Evolutionary conservation across 2,888 invertebrate genomes (phyloP).

Genomic region (Heliconius hortense): DNA sequence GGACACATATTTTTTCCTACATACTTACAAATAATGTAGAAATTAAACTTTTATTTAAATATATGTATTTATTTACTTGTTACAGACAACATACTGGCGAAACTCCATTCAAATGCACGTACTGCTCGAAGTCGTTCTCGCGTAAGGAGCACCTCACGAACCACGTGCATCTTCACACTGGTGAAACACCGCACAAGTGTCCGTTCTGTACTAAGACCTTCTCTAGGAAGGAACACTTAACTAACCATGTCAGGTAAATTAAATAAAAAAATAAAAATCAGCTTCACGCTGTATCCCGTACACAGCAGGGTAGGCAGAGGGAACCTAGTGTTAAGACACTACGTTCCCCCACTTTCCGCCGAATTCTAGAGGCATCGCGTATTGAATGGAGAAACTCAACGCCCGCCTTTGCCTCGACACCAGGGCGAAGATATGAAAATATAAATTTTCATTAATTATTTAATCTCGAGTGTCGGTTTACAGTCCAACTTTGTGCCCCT

Average conservation of each 20-base stretch:
- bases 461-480: too few species aligned
- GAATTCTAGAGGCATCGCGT: too few species aligned
- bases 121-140: slow-evolving; percentile 84
- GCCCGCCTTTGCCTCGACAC: too few species aligned
- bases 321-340: too few species aligned
- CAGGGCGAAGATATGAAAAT: too few species aligned
- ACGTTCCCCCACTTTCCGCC: too few species aligned
- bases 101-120: slow-evolving; percentile 90
- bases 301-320: too few species aligned
- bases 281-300: too few species aligned
- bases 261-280: background rate
- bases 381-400: too few species aligned
- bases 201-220: slow-evolving; percentile 88
- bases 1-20: background rate
- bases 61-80: slow-evolving; percentile 32
- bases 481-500: too few species aligned
- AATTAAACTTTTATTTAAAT: background rate
- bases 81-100: slow-evolving; percentile 89
- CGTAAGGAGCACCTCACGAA: slow-evolving; percentile 94
- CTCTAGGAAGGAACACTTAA: slow-evolving; percentile 87
- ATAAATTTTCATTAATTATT: too few species aligned
- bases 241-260: slow-evolving; percentile 83
- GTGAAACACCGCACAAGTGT: slow-evolving; percentile 88
- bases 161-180: slow-evolving; percentile 89
- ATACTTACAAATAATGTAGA: background rate